Conservation (phyloP, 2,113 vertebrate genomes). For the Sapajus apella region DNA sequence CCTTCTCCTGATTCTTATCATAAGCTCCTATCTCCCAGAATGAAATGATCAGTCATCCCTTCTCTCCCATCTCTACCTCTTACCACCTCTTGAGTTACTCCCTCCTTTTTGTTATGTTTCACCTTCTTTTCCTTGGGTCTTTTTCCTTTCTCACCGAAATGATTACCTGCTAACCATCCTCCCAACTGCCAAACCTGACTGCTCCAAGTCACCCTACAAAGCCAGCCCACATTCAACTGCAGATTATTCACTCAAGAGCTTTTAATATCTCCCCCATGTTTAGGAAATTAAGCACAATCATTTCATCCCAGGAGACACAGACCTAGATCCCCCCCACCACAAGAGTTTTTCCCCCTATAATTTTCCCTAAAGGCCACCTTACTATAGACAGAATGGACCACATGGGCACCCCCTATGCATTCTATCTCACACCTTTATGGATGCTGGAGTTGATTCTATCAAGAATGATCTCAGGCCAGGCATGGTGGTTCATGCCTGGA, state of each 20-base stretch:
- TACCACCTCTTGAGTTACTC: too few relatives aligned
- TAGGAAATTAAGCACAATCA: background rate
- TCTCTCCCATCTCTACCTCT: background rate
- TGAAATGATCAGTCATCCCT: background rate
- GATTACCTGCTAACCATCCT: background rate
- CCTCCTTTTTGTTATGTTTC: background rate
- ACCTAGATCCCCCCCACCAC: background rate
- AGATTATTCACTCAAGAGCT: background rate
- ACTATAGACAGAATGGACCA: background rate
- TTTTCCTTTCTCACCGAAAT: background rate
- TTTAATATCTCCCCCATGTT: background rate
- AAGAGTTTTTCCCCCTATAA: background rate
- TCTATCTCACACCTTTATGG: background rate
- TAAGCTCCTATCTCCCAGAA: background rate
- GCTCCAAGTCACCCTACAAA: background rate
- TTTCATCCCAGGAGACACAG: background rate
- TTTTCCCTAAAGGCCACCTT: background rate
- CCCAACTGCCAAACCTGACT: background rate
- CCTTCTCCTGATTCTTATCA: background rate
- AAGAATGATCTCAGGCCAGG: background rate
- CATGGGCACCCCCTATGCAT: background rate
- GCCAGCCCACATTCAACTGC: background rate
- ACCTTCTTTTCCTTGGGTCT: background rate
- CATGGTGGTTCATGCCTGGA: too few relatives aligned
- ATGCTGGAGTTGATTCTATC: background rate